A percentile compares a stretch with the other conserved stretches of the same genome.
These are phyloP conservation scores for Paguma larvata DNA, from an alignment of 2,797 vertebrate genomes.

Conservation along the genomic window DNA sequence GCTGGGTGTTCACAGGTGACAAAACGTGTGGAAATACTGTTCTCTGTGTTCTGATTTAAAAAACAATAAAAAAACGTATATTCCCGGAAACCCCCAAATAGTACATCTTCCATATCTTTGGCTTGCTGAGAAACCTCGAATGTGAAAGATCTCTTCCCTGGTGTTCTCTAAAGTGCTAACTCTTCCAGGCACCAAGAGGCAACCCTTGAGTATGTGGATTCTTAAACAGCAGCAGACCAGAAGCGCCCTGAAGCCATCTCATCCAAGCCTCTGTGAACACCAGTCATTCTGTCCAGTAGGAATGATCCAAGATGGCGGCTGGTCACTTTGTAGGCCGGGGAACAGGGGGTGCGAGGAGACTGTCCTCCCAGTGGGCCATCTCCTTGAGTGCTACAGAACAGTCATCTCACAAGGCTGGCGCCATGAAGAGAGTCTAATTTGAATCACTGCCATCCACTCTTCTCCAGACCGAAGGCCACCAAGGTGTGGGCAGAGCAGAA, in stretches of 20 bases:
- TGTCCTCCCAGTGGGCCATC: not conserved
- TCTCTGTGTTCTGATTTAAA: not conserved
- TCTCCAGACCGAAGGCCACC: too few species aligned
- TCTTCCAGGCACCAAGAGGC: not conserved
- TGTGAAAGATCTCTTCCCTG: not conserved
- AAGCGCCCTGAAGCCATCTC: not conserved
- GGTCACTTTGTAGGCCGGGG: not conserved
- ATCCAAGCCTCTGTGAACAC: not conserved
- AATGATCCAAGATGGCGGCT: not conserved
- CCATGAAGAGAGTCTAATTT: not conserved
- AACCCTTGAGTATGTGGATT: not conserved
- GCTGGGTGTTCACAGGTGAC: not conserved
- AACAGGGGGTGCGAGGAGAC: not conserved
- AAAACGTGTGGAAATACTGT: not conserved
- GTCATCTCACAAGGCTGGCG: not conserved
- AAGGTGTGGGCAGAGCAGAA: not conserved
- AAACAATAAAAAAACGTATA: not conserved
- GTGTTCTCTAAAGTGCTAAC: not conserved
- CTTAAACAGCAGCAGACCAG: not conserved
- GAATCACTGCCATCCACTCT: not conserved
- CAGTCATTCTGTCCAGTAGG: not conserved
- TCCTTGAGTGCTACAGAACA: not conserved
- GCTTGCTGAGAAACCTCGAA: conserved; percentile 13
- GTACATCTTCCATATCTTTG: not conserved
- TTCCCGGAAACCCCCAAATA: not conserved